Percentiles rank a stretch among this genome's conserved stretches.
Conservation (phyloP, 2,888 invertebrate genomes). For the Cheilosia soror region DNA sequence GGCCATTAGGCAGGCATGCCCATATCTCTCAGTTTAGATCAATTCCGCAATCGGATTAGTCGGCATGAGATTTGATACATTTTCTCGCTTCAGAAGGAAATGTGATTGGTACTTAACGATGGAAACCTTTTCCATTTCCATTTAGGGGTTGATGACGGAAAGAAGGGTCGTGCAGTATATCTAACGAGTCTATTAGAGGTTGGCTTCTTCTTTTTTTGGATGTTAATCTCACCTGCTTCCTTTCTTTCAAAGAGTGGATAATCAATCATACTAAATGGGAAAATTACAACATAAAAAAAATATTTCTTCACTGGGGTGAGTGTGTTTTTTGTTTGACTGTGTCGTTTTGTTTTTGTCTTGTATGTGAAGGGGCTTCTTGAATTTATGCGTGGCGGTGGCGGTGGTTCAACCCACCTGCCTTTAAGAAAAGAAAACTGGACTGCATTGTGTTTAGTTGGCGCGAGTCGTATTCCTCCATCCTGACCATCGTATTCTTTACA, state of each 20-base stretch:
- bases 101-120: slow-evolving; percentile 68
- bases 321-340: slow-evolving; percentile 45
- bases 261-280: slow-evolving; percentile 71
- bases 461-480: slow-evolving; percentile 38
- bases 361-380: slow-evolving; percentile 37
- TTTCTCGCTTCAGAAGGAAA: slow-evolving; percentile 40
- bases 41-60: slow-evolving; percentile 71
- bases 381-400: slow-evolving; percentile 33
- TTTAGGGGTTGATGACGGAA: slow-evolving; percentile 44
- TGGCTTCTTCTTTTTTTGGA: slow-evolving; percentile 12
- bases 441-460: slow-evolving; percentile 43
- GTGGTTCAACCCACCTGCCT: slow-evolving; percentile 54
- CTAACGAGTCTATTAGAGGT: slow-evolving; percentile 70
- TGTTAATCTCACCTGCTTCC: slow-evolving; percentile 69
- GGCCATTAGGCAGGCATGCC: slow-evolving; percentile 42
- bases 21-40: slow-evolving; percentile 65
- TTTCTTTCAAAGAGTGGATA: slow-evolving; percentile 56
- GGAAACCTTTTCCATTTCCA: slow-evolving; percentile 16
- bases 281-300: slow-evolving; percentile 36
- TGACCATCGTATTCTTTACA: slow-evolving; percentile 8
- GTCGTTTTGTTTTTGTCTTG: slow-evolving; percentile 25
- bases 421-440: slow-evolving; percentile 56
- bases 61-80: slow-evolving; percentile 37
- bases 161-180: slow-evolving; percentile 41
- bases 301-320: slow-evolving; percentile 41